Conservation (phyloP, 2,797 vertebrate species). For the Babyrousa celebensis region DNA sequence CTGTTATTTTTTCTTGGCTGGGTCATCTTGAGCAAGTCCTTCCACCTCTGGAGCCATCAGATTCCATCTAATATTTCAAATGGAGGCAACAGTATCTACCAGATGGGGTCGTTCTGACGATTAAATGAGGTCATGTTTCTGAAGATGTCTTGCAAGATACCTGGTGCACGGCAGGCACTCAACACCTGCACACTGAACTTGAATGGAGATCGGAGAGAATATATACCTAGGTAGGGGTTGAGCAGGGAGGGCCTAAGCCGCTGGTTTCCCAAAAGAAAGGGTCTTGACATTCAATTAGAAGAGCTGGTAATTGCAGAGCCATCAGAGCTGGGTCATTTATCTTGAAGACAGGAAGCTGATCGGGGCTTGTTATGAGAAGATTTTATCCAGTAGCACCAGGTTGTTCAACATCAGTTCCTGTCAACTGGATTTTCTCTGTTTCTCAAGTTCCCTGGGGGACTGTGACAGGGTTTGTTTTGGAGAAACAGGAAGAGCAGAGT, state of each 20-base stretch:
- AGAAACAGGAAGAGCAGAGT: conserved; percentile 59
- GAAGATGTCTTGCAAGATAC: conserved; percentile 25
- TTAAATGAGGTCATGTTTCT: conserved; percentile 64
- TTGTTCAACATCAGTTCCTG: conserved; percentile 76
- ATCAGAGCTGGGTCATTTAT: conserved; percentile 63
- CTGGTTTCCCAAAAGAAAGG: conserved; percentile 56
- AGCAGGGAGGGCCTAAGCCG: not conserved
- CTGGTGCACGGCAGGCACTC: conserved; percentile 7
- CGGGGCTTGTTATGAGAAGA: conserved; percentile 69
- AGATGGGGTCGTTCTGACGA: conserved; percentile 3
- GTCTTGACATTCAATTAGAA: conserved; percentile 72
- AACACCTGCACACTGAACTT: conserved; percentile 36
- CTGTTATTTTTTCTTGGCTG: conserved; percentile 51
- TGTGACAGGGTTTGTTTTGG: conserved; percentile 61
- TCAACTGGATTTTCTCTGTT: conserved; percentile 71
- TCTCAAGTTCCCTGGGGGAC: conserved; percentile 50
- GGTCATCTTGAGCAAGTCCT: conserved; percentile 45
- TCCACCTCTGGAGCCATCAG: conserved; percentile 47
- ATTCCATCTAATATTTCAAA: conserved; percentile 49
- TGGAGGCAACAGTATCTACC: conserved; percentile 16
- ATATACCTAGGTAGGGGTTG: not conserved
- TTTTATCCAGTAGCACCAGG: conserved; percentile 74
- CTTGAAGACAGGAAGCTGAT: conserved; percentile 75
- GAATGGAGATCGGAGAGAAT: conserved; percentile 51
- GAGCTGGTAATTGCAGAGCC: conserved; percentile 54